phyloP scores from a whole-genome alignment of 2,113 vertebrate species.

The Gnathochromis pfefferi region DNA sequence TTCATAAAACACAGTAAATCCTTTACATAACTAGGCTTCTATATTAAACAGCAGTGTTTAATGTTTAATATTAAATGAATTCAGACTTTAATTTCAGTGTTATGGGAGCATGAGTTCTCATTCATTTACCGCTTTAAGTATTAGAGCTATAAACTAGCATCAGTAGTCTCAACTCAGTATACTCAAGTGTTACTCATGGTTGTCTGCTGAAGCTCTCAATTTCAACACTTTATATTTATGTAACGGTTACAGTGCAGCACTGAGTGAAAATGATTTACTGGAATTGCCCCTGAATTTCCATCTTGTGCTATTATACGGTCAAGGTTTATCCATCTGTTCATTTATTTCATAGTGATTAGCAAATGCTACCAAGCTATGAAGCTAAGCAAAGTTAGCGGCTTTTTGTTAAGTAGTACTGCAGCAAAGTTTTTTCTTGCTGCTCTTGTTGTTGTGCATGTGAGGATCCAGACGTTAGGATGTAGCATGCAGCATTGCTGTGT shows the following conservation, averaged over 20 bases:
- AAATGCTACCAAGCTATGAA: not conserved
- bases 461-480: not conserved
- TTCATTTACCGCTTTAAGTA: not conserved
- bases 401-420: not conserved
- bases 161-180: not conserved
- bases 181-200: not conserved
- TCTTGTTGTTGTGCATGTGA: not conserved
- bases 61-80: not conserved
- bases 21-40: not conserved
- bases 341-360: not conserved
- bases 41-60: not conserved
- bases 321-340: not conserved
- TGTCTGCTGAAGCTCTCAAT: not conserved
- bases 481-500: not conserved
- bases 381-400: not conserved
- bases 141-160: not conserved
- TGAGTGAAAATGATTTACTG: not conserved
- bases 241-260: not conserved
- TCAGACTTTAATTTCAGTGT: not conserved
- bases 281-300: not conserved
- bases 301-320: not conserved
- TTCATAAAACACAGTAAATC: not conserved
- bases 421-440: not conserved
- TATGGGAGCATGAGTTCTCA: not conserved
- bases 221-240: not conserved